These are phyloP conservation scores for Raillietiella orientalis DNA, from an alignment of 2,888 invertebrate genomes.

Conservation along the genomic window DNA sequence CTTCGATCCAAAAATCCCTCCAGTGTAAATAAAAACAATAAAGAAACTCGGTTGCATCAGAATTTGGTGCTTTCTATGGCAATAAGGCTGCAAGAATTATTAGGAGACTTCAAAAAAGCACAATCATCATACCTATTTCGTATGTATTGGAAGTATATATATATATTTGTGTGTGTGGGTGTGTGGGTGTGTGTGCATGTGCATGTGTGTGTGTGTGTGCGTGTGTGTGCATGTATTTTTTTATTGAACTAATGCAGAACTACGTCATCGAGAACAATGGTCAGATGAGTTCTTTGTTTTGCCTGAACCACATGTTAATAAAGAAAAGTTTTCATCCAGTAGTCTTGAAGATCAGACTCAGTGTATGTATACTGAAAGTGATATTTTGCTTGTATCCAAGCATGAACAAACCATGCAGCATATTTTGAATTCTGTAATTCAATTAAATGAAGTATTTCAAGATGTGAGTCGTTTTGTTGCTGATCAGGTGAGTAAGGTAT, in stretches of 20 bases:
- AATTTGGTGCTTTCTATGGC: conserved; percentile 63
- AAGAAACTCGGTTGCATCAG: conserved; percentile 12
- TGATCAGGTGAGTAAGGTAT: conserved; percentile 17
- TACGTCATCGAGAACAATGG: conserved; percentile 63
- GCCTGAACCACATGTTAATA: too few species aligned
- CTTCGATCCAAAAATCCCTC: too few species aligned
- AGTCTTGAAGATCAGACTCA: too few species aligned
- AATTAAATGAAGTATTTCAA: conserved; percentile 80
- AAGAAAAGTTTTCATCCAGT: too few species aligned
- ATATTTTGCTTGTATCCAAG: too few species aligned
- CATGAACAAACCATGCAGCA: too few species aligned
- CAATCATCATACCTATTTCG: conserved; percentile 59
- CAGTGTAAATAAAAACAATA: too few species aligned
- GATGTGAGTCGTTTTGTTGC: conserved; percentile 23
- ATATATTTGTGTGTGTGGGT: too few species aligned
- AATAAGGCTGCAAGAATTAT: conserved; percentile 55
- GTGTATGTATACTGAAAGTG: too few species aligned
- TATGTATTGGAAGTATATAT: too few species aligned
- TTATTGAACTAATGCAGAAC: conserved; percentile 17
- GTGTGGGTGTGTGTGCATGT: too few species aligned
- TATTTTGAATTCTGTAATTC: conserved; percentile 67
- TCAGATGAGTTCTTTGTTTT: conserved; percentile 60
- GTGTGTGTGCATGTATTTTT: conserved; percentile 1
- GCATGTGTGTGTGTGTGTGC: background rate
- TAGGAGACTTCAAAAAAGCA: conserved; percentile 41